Evolutionary conservation across 2,113 vertebrate species (phyloP), one percentile per base, ranked within the genome.

Genomic region (Dunckerocampus dactyliophorus): DNA sequence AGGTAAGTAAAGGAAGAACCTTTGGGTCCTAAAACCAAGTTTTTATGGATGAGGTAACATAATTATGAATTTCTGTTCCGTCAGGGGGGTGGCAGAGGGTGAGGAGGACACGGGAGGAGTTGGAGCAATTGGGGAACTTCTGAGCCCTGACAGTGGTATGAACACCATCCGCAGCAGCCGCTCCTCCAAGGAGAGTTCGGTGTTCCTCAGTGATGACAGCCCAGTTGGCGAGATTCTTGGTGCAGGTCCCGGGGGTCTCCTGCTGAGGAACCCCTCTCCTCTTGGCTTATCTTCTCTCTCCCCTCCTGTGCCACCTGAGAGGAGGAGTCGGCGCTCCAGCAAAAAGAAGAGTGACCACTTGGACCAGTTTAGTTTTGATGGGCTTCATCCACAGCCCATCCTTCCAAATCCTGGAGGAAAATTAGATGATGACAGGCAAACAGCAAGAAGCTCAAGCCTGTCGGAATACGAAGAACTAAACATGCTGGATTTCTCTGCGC

Each of bases 191-290:
- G 95, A 96, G 80, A 95, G 95, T 66, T 98, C 95, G 0, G 94
- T 96, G 79, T 96, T 96, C 63, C 94, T 98, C 22, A 98, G 95
- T 76, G 95, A 98, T 54, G 95, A 98, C 24, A 98, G 95, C 54
- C 93, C 94, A 9, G 80, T 94, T 6, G 93, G 83, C 56, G 95
- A 97, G 76, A 83, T 88, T 31, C 65, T 76, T 5, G 82, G 65
- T 20, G 52, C 63, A n/a, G 81, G 71, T 1, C 56, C 63, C 42
- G 83, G 70, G 51, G 89, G 85, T 52, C 70, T 89, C 17, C 92
- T 95, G 72, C 89, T 95, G 8, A 82, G 85, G 61, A 94, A 90
- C 72, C 84, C 92, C 7, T 89, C 93, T 65, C 91, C 93, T 5
- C 89, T 87, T 15, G 84, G 84, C 16, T 69, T 94, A 84, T 91